Base-by-base conservation (phyloP, 1,140 invertebrate species). In the Drosophila dunni region DNA sequence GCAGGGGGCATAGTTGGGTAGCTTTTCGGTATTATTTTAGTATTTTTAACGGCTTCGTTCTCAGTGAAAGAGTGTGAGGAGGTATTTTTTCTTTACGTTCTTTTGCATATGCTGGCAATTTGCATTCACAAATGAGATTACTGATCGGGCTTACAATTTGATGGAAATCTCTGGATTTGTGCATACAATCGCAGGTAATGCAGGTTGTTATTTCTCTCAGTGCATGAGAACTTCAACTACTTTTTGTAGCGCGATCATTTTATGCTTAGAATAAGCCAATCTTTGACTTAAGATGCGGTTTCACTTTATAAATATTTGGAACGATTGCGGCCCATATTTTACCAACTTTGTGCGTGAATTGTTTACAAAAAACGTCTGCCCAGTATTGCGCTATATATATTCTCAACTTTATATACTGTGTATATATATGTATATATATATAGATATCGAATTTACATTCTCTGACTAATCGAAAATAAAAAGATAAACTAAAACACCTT, bases 301-400 rank as follows among this genome's bases (percentile, higher is more conserved):
- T 72, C 50, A 20, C 38, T 68, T 72, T 64, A 46, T 68, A 42
- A 80, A 67, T 74, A 77, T 29, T 29, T 29, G 24, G 24, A 29
- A 84, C 73, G 77, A 86, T 81, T 78, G 79, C 74, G 90, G 89
- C 77, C 76, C 78, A 77, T 78, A 79, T 92, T 92, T 92, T 92
- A 91, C 84, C 88, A 91, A 56, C 79, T 92, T 92, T 92, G 91
- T 92, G 91, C 91, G 91, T 92, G 91, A 92, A 92, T 91, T 92
- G 91, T 92, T 92, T 92, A 92, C 91, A 92, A 92, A 92, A 92
- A 92, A 92, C 91, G 91, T 92, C 91, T 92, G 91, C 91, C 91
- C 91, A 92, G 83, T 91, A 90, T 88, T 86, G 51, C 29, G 61
- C 54, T 65, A 84, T 89, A 77, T 79, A 86, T 83, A 69, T 38